phyloP scores from a whole-genome alignment of 1,140 invertebrate genomes.

The Amphibalanus amphitrite region DNA sequence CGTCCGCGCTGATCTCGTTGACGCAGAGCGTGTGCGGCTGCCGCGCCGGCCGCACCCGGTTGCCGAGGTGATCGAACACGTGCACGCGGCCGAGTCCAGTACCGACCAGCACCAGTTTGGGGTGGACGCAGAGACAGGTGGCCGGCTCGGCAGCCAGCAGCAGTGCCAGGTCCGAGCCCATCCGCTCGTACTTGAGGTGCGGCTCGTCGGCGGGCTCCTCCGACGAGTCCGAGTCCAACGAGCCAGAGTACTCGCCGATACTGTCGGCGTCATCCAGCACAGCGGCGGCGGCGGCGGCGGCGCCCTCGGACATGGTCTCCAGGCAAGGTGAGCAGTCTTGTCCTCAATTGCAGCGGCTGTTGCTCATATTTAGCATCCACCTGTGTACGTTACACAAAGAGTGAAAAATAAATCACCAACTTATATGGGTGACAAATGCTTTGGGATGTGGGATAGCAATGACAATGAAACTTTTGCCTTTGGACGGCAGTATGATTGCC shows the following conservation, averaged over 20 bases:
- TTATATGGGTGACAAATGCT: no score
- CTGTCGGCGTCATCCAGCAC: not conserved
- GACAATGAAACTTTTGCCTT: no score
- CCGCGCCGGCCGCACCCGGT: conserved; percentile 54
- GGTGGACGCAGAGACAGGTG: conserved; percentile 77
- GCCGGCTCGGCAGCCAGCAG: conserved; percentile 77
- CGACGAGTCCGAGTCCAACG: conserved; percentile 2
- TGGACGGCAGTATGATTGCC: no score
- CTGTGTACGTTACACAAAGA: no score
- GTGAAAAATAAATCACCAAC: no score
- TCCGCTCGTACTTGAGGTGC: conserved; percentile 74
- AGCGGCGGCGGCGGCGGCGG: no score
- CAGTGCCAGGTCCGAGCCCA: conserved; percentile 66
- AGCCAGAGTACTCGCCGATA: not conserved
- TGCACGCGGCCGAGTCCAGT: conserved; percentile 78
- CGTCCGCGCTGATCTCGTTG: conserved; percentile 85
- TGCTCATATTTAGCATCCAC: no score
- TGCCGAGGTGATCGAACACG: conserved; percentile 81
- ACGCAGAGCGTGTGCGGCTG: conserved; percentile 69
- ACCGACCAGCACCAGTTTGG: conserved; percentile 84
- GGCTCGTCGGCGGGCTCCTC: conserved; percentile 59
- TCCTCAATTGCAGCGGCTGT: no score
- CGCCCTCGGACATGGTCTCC: no score
- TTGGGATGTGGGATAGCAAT: no score
- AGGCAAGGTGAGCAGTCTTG: no score